These are phyloP conservation scores for Arenaria interpres DNA, from an alignment of 2,113 vertebrate genomes.

Conservation along the genomic window DNA sequence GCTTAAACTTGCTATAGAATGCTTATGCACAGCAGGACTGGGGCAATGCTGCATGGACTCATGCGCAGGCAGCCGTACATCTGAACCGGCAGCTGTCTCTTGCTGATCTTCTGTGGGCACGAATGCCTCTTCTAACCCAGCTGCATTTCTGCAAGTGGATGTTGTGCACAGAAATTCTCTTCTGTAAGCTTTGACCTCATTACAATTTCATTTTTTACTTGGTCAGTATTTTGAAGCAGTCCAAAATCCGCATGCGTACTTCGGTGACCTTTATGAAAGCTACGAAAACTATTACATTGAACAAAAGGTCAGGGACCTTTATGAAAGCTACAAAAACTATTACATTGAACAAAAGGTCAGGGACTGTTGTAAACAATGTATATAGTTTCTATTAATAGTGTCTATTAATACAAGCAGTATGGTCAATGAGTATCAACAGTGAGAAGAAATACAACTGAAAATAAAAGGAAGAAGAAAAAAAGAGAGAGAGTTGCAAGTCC, in stretches of 20 bases:
- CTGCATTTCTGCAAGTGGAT: neutral
- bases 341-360: neutral
- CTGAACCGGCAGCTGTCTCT: neutral
- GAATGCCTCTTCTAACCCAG: neutral
- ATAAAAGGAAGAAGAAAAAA: rapidly evolving
- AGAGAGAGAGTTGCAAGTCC: rapidly evolving
- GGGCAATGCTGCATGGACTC: neutral
- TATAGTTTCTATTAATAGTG: neutral
- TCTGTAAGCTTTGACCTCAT: neutral
- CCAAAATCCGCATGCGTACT: neutral
- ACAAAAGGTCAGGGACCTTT: neutral
- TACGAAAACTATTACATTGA: neutral
- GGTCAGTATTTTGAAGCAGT: neutral
- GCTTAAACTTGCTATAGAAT: neutral
- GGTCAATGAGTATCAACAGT: neutral
- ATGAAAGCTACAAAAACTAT: neutral
- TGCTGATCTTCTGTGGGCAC: rapidly evolving
- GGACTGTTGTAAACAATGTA: neutral
- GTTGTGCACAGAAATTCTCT: neutral
- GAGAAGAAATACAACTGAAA: neutral
- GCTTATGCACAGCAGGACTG: too few species aligned
- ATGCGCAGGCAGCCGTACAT: rapidly evolving
- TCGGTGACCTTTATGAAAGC: neutral
- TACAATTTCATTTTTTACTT: neutral
- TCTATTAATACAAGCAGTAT: neutral